Percentiles rank a stretch among this genome's conserved stretches.
phyloP scores from a whole-genome alignment of 1,140 invertebrate species.

The Aplysia californica region DNA sequence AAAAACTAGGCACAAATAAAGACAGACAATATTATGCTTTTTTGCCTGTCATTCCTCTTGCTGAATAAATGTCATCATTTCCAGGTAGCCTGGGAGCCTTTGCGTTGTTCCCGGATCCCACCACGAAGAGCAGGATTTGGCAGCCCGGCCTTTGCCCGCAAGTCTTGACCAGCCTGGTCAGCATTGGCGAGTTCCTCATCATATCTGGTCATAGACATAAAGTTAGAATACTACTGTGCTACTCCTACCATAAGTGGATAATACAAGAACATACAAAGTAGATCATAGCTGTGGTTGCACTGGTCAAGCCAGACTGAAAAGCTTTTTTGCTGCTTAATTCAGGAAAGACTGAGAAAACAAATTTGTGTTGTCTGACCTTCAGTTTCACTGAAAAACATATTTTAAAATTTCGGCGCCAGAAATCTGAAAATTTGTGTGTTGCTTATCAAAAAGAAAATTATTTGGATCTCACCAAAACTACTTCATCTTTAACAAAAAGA shows the following conservation, averaged over 20 bases:
- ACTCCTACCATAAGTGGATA: neutral
- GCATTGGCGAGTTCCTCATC: slow-evolving; percentile 65
- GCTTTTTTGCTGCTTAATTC: neutral
- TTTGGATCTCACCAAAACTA: too few relatives aligned
- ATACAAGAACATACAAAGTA: neutral
- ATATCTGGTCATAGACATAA: slow-evolving; percentile 46
- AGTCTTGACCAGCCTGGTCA: slow-evolving; percentile 54
- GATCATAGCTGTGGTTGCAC: neutral
- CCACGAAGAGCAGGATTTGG: slow-evolving; percentile 31
- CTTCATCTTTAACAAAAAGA: too few relatives aligned
- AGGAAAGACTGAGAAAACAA: neutral
- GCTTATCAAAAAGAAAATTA: too few relatives aligned
- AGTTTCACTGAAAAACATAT: neutral
- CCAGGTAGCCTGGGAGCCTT: slow-evolving; percentile 55
- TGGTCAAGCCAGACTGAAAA: too few relatives aligned
- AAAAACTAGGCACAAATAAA: too few relatives aligned
- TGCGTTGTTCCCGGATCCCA: slow-evolving; percentile 43
- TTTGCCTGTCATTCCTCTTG: too few relatives aligned
- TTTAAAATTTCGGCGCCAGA: too few relatives aligned
- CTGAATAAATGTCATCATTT: slow-evolving; percentile 53
- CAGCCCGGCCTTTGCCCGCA: slow-evolving; percentile 49
- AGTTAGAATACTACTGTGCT: neutral
- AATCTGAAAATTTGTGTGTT: too few relatives aligned
- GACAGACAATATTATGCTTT: too few relatives aligned
- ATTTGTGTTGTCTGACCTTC: neutral